These are phyloP conservation scores for Pangasius mekongensis DNA, from an alignment of 2,797 vertebrate genomes.

Conservation along the genomic window DNA sequence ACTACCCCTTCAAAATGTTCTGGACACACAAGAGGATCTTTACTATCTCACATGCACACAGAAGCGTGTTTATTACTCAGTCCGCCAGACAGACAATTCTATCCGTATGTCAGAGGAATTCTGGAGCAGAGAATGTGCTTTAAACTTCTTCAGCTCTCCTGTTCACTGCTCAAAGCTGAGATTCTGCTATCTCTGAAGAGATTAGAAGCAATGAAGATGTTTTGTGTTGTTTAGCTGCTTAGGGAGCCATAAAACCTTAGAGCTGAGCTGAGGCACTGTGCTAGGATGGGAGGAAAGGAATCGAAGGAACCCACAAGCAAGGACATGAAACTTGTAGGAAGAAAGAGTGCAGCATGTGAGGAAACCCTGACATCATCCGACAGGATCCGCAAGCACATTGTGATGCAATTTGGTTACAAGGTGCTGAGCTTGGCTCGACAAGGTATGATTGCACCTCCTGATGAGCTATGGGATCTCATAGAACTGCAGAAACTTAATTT, in stretches of 20 bases:
- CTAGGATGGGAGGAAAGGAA: conserved; percentile 76
- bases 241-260: conserved; percentile 25
- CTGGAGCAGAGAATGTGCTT: conserved; percentile 25
- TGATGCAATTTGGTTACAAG: conserved; percentile 75
- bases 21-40: conserved; percentile 34
- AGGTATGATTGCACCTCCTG: conserved; percentile 80
- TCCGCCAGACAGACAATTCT: neutral
- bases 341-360: conserved; percentile 70
- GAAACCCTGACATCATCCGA: conserved; percentile 72
- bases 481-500: conserved; percentile 91
- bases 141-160: neutral
- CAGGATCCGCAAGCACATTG: conserved; percentile 70
- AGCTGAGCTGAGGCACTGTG: conserved; percentile 30
- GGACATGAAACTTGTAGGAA: conserved; percentile 57
- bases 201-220: conserved; percentile 10
- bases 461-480: conserved; percentile 84
- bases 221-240: conserved; percentile 29
- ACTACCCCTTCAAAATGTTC: conserved; percentile 21
- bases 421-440: conserved; percentile 85
- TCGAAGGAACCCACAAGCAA: conserved; percentile 67
- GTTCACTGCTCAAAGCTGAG: neutral
- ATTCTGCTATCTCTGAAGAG: conserved; percentile 14
- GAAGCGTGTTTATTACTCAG: conserved; percentile 2
- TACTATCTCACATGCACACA: neutral
- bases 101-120: conserved; percentile 5